phyloP scores from a whole-genome alignment of 2,888 invertebrate species.

The Lasius platythorax region DNA sequence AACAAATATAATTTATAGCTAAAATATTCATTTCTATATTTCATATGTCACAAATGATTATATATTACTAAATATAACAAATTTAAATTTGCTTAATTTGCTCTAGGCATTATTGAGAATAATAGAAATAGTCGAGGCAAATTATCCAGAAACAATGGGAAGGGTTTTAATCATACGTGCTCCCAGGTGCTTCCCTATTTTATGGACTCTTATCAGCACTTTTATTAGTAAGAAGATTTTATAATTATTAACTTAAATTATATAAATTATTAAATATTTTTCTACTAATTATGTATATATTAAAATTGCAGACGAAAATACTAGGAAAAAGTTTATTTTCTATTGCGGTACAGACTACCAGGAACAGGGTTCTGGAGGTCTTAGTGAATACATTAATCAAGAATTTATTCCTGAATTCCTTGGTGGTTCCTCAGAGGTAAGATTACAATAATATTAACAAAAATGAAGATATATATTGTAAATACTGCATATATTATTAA shows the following conservation, averaged over 20 bases:
- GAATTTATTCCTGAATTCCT: constrained; percentile 96
- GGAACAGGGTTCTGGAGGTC: constrained; percentile 91
- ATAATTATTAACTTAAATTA: constrained; percentile 1
- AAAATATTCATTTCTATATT: background rate
- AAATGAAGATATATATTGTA: background rate
- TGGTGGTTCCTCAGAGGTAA: constrained; percentile 95
- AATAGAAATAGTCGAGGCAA: constrained; percentile 95
- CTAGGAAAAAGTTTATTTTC: constrained; percentile 96
- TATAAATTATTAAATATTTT: background rate
- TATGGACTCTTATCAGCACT: constrained; percentile 98
- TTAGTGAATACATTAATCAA: constrained; percentile 94
- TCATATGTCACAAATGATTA: background rate
- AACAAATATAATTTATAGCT: constrained; percentile 22
- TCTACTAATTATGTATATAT: constrained; percentile 14
- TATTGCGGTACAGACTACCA: constrained; percentile 95
- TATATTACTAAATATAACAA: constrained; percentile 1
- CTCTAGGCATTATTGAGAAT: constrained; percentile 88
- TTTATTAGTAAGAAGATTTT: constrained; percentile 91
- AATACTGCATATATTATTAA: background rate
- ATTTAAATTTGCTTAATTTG: constrained; percentile 23
- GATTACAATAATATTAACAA: constrained; percentile 67
- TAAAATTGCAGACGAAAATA: constrained; percentile 92
- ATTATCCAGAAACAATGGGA: constrained; percentile 98
- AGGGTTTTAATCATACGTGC: constrained; percentile 96
- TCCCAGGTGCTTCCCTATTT: constrained; percentile 96